A percentile compares a stretch with the other conserved stretches of the same genome.
Conservation (phyloP, 2,797 vertebrate species). For the Oreonectes daqikongensis region DNA sequence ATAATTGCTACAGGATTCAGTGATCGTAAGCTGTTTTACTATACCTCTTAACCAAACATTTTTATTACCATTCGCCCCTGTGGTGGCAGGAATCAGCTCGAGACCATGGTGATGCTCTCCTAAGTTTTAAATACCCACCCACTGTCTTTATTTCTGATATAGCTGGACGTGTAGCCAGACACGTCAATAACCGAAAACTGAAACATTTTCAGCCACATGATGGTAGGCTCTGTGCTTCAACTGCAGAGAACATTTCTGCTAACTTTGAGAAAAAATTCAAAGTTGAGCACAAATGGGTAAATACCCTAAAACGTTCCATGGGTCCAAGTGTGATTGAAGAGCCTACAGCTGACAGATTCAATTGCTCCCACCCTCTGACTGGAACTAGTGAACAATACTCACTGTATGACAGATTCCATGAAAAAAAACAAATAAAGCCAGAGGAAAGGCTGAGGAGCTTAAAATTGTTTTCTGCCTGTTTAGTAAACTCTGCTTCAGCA, state of each 20-base stretch:
- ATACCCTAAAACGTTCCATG: neutral
- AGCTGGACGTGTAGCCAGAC: conserved; percentile 40
- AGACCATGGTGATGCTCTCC: conserved; percentile 26
- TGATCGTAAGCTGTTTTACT: neutral
- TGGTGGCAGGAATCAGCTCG: neutral
- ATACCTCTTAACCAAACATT: neutral
- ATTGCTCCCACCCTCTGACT: conserved; percentile 3
- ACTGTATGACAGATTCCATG: conserved; percentile 30
- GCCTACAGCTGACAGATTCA: neutral
- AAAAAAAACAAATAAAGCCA: conserved; percentile 28
- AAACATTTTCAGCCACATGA: conserved; percentile 13
- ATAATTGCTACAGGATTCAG: conserved; percentile 12
- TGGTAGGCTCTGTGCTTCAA: conserved; percentile 2
- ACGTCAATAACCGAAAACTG: conserved; percentile 41
- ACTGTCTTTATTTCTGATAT: conserved; percentile 37
- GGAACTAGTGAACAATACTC: neutral
- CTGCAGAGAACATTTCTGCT: neutral
- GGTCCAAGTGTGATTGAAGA: neutral
- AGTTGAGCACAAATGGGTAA: neutral
- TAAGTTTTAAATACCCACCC: conserved; percentile 24
- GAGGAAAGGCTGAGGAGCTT: conserved; percentile 42
- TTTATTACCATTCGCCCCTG: conserved; percentile 26
- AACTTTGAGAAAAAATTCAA: conserved; percentile 5
- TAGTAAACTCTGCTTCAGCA: conserved; percentile 10
- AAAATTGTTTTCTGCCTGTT: neutral